A percentile compares a stretch with the other conserved stretches of the same genome.
phyloP scores from a whole-genome alignment of 1,140 invertebrate species.

The Gonatopus flavifemur region DNA sequence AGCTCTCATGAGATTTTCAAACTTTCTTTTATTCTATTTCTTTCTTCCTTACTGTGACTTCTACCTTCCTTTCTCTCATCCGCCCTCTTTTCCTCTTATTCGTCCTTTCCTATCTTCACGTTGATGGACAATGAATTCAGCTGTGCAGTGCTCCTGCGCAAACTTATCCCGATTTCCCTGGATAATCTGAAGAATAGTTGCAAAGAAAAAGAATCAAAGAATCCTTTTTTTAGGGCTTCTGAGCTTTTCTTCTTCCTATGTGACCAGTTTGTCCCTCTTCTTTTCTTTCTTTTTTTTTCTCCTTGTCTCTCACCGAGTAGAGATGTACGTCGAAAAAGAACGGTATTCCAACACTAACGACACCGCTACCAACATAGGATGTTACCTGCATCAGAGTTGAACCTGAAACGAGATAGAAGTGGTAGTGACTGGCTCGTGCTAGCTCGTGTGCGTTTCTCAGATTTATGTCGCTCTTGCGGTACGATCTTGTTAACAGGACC shows the following conservation, averaged over 20 bases:
- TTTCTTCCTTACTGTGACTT: too few relatives aligned
- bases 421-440: too few relatives aligned
- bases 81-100: conserved; percentile 21
- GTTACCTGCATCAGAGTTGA: too few relatives aligned
- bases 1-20: conserved; percentile 50
- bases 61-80: too few relatives aligned
- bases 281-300: neutral
- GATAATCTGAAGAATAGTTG: neutral
- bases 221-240: too few relatives aligned
- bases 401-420: too few relatives aligned
- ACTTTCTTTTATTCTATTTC: conserved; percentile 52
- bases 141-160: conserved; percentile 36
- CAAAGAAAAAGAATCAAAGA: conserved; percentile 4
- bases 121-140: conserved; percentile 30
- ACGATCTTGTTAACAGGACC: conserved; percentile 35
- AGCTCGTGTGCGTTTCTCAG: too few relatives aligned
- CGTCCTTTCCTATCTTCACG: conserved; percentile 7
- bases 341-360: too few relatives aligned
- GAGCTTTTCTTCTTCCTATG: neutral
- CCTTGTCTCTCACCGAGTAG: neutral
- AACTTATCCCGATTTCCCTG: conserved; percentile 47
- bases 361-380: too few relatives aligned
- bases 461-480: conserved; percentile 26
- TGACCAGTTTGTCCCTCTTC: neutral
- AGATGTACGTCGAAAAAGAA: too few relatives aligned